A percentile compares a stretch with the other conserved stretches of the same genome.
phyloP scores from a whole-genome alignment of 53 echinoderm and acorn worm species.

The Luidia sarsii region DNA sequence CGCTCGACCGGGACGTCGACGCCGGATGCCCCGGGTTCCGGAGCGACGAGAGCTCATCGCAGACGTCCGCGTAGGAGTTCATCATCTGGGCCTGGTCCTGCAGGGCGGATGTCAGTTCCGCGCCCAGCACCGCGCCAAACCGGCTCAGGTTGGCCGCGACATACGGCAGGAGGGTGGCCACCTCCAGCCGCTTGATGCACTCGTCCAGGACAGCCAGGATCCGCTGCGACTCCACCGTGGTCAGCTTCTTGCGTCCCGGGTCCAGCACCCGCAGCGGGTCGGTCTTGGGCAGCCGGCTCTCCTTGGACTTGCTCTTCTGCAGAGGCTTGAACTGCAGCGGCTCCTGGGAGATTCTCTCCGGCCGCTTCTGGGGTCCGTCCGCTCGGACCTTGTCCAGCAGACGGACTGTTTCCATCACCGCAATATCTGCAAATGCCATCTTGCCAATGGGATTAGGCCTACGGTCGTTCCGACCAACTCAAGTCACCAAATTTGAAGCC shows the following conservation, averaged over 20 bases:
- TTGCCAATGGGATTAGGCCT: no score
- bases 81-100: conserved; percentile 80
- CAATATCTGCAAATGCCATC: conserved; percentile 91
- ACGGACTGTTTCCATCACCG: conserved; percentile 95
- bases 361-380: conserved; percentile 81
- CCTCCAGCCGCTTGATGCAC: conserved; percentile 79
- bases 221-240: conserved; percentile 94
- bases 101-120: conserved; percentile 72
- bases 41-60: conserved; percentile 59
- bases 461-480: no score
- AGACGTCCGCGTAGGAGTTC: conserved; percentile 63
- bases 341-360: conserved; percentile 73
- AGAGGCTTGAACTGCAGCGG: conserved; percentile 58
- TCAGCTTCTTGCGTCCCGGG: conserved; percentile 95
- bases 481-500: no score
- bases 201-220: conserved; percentile 93
- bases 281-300: conserved; percentile 68
- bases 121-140: conserved; percentile 75
- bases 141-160: conserved; percentile 73
- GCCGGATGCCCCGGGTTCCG: conserved; percentile 39
- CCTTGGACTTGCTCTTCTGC: conserved; percentile 66
- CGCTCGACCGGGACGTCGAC: conserved; percentile 17
- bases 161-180: conserved; percentile 80
- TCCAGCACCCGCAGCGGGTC: conserved; percentile 94
- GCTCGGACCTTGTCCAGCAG: conserved; percentile 86